These are phyloP conservation scores for Branchipolynoe longqiensis DNA, from an alignment of 2,888 invertebrate genomes.

Conservation along the genomic window DNA sequence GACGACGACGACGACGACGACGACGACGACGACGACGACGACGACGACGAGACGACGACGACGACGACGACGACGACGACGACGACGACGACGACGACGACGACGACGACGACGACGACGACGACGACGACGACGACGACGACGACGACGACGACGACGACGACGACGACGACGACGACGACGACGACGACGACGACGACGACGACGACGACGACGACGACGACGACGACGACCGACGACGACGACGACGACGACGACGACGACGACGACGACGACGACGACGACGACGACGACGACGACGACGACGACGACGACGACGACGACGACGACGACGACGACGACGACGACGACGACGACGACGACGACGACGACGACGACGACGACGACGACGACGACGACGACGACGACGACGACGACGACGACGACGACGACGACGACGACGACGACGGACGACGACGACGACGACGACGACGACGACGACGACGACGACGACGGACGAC, in stretches of 20 bases:
- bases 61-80: conserved; percentile 2
- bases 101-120: not conserved
- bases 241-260: not conserved
- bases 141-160: not conserved
- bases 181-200: conserved; percentile 11
- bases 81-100: not conserved
- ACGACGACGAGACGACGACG: not conserved
- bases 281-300: not conserved
- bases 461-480: conserved; percentile 1
- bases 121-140: not conserved
- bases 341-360: too few relatives aligned
- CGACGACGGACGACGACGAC: too few relatives aligned
- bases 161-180: not conserved
- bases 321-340: not conserved
- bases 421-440: too few relatives aligned
- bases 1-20: not conserved
- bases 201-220: conserved; percentile 6
- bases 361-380: too few relatives aligned
- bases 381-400: not conserved
- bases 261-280: not conserved
- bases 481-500: too few relatives aligned
- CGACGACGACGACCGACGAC: too few relatives aligned
- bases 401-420: conserved; percentile 15
- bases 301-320: not conserved
- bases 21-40: not conserved